Base-by-base conservation (phyloP, 2,113 vertebrate genomes). In the Gasterosteus nipponicus region DNA sequence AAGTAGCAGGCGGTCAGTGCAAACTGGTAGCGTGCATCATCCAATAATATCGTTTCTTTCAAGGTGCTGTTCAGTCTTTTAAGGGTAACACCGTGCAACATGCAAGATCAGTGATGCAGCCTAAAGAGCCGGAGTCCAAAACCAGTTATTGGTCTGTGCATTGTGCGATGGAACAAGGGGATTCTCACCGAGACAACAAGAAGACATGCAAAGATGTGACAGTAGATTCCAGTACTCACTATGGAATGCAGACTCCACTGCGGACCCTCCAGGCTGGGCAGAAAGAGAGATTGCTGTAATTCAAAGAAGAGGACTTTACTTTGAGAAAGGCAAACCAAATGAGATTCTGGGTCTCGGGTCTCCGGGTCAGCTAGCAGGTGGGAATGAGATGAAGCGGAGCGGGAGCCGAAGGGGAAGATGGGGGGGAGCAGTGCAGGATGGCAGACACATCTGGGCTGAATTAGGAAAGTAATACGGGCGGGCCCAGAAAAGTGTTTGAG, bases 311-410 rank as follows among this genome's bases (percentile, higher is more conserved):
- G 79, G 82, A 84, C 88, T 93, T 92, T 89, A 85, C 87, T 94
- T 82, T 81, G 86, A 89, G 86, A 79, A 88, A 91, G 86, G 92
- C 75, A 81, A 91, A 92, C 92, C 86, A 90, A 92, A 91, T 90
- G 91, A 90, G 89, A 92, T 85, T 81, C 88, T 90, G 90, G 89
- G 86, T 82, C 79, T 66, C 54, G 77, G 86, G 90, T 89, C 87
- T 73, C 62, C 57, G 66, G 92, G 93, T 94, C 92, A 93, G 86
- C 89, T 85, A 92, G 93, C 92, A 95, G 93, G 94, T 94, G 93
- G 92, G 93, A 91, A 89, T 91, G 91, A 92, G 87, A 92, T 90
- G 85, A 90, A 91, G 82, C 91, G 89, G 86, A 86, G 84, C 81
- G 46, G 71, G 65, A 72, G 42, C 82, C 82, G 44, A 2, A 82